phyloP scores from a whole-genome alignment of 2,797 vertebrate genomes.

The Antennarius maculatus region DNA sequence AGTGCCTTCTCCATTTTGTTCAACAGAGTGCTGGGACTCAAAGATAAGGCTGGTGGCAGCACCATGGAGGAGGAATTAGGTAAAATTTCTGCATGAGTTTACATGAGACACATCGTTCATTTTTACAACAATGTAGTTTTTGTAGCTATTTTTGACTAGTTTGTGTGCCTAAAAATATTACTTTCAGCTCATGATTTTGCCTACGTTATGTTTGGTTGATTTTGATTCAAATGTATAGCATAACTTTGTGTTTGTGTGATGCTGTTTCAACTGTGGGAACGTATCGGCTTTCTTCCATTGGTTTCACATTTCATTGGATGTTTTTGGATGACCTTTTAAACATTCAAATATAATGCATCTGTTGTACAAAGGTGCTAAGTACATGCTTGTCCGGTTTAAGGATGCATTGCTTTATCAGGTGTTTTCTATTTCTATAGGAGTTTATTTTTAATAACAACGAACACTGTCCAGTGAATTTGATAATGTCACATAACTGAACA shows the following conservation, averaged over 20 bases:
- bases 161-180: too few relatives aligned
- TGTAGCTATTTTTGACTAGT: too few relatives aligned
- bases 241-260: neutral
- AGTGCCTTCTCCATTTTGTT: conserved; percentile 98
- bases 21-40: conserved; percentile 95
- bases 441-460: conserved; percentile 13
- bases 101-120: too few relatives aligned
- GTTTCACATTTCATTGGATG: conserved; percentile 34
- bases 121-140: too few relatives aligned
- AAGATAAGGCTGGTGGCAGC: conserved; percentile 82
- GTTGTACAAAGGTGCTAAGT: conserved; percentile 21
- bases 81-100: conserved; percentile 64
- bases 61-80: conserved; percentile 99
- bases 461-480: conserved; percentile 28
- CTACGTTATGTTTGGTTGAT: too few relatives aligned
- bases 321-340: conserved; percentile 50
- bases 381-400: conserved; percentile 36
- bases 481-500: conserved; percentile 25
- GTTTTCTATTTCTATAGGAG: conserved; percentile 17
- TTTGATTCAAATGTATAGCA: neutral
- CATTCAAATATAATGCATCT: conserved; percentile 6
- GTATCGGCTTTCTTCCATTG: conserved; percentile 26
- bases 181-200: too few relatives aligned
- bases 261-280: conserved; percentile 21
- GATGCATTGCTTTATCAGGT: conserved; percentile 33